Base-by-base conservation (phyloP, 2,888 invertebrate genomes). In the Agelastica alni region DNA sequence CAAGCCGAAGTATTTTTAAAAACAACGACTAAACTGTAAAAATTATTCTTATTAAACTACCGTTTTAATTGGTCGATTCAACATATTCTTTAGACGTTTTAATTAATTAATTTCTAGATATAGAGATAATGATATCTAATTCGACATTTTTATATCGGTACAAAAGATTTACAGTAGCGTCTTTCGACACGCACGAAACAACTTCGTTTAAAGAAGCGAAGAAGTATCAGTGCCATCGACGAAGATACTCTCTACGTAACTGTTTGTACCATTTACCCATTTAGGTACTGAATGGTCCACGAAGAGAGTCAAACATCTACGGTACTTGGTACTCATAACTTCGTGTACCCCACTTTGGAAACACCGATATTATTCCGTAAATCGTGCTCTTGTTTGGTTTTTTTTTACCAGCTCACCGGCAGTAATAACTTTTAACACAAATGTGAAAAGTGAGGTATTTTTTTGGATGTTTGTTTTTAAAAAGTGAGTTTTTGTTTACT, bases 351-450 rank as follows among this genome's bases (percentile, higher is more conserved):
- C 32, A 26, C 41, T 39, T 39, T 20, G 5, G 31, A 55, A 52
- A 34, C 45, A 46, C n/a, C n/a, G n/a, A n/a, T n/a, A n/a, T 54
- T 60, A 60, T 61, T 60, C 61, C 62, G 64, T 62, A 65, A 64
- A 60, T 58, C 64, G 53, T 61, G 67, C 61, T 67, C 67, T 51
- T 66, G 57, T 67, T 68, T 63, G 62, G 60, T 62, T 61, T 60
- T 60, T n/a, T n/a, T n/a, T n/a, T n/a, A n/a, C 44, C 37, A 12
- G 20, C 12, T n/a, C n/a, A n/a, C 14, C n/a, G 43, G 12, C 10
- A 31, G 17, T 16, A 30, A 17, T 20, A 51, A 49, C 57, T 55
- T 51, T 58, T 56, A 7, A 20, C 4, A 12, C 22, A 20, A 37
- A 47, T 22, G 28, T 18, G 47, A 20, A 31, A 9, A 20, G 39